Percentiles rank a stretch among this genome's conserved stretches.
Evolutionary conservation across 2,797 vertebrate genomes (phyloP).

Genomic region (Pseudochirops cupreus): DNA sequence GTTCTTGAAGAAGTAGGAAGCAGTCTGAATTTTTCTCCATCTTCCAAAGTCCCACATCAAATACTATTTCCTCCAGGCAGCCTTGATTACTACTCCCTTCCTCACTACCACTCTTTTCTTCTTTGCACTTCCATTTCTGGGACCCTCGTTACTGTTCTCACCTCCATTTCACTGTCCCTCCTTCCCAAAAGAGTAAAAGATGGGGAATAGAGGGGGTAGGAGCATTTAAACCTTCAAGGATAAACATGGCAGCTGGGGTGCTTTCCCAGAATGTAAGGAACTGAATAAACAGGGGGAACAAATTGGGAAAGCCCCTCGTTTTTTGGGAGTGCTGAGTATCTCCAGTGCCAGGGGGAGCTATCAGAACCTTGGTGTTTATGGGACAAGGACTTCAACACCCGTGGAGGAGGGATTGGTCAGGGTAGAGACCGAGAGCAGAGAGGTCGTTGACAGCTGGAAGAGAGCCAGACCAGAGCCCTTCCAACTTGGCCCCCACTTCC

Average conservation of each 20-base stretch:
- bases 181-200: neutral
- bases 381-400: neutral
- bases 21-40: neutral
- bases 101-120: neutral
- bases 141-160: neutral
- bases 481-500: neutral
- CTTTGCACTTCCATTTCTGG: neutral
- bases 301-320: neutral
- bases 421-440: neutral
- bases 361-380: neutral
- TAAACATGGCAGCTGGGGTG: neutral
- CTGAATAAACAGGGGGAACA: neutral
- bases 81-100: neutral
- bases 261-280: neutral
- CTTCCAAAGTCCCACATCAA: neutral
- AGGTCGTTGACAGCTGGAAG: neutral
- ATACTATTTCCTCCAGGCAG: neutral
- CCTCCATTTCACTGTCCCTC: neutral
- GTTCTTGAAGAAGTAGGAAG: neutral
- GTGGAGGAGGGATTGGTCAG: neutral
- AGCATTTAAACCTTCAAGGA: neutral
- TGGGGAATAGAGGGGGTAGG: neutral
- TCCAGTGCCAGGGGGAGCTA: neutral
- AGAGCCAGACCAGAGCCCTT: neutral
- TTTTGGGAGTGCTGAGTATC: neutral